Conservation (phyloP, 1,140 invertebrate species). For the Berghia stephanieae region DNA sequence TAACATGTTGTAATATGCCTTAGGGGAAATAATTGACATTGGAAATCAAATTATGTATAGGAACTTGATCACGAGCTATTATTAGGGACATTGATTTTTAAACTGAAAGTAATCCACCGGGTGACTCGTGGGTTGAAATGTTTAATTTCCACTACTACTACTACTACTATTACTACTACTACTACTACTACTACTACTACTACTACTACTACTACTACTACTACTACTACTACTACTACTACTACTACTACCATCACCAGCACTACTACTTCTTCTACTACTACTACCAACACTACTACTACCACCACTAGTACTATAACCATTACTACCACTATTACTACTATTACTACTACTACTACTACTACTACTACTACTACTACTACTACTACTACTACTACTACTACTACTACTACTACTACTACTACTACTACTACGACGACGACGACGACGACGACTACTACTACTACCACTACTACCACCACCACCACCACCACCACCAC, state of each 20-base stretch:
- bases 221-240: constrained; percentile 5
- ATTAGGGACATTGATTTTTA: too few relatives aligned
- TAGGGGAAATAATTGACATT: too few relatives aligned
- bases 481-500: not conserved
- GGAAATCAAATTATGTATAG: too few relatives aligned
- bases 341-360: too few relatives aligned
- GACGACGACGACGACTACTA: too few relatives aligned
- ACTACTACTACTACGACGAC: too few relatives aligned
- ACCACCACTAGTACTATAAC: not conserved
- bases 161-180: constrained; percentile 1
- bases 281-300: not conserved
- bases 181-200: constrained; percentile 25
- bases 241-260: not conserved
- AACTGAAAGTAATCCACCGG: too few relatives aligned
- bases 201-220: constrained; percentile 25
- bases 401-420: constrained; percentile 7
- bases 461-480: not conserved
- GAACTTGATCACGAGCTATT: too few relatives aligned
- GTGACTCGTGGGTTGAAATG: too few relatives aligned
- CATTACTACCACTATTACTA: too few relatives aligned
- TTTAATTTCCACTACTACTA: not conserved
- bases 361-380: constrained; percentile 6
- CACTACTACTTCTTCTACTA: not conserved
- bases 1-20: too few relatives aligned
- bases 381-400: constrained; percentile 8